phyloP scores from a whole-genome alignment of 2,888 invertebrate species.

The Lumbricus terrestris region DNA sequence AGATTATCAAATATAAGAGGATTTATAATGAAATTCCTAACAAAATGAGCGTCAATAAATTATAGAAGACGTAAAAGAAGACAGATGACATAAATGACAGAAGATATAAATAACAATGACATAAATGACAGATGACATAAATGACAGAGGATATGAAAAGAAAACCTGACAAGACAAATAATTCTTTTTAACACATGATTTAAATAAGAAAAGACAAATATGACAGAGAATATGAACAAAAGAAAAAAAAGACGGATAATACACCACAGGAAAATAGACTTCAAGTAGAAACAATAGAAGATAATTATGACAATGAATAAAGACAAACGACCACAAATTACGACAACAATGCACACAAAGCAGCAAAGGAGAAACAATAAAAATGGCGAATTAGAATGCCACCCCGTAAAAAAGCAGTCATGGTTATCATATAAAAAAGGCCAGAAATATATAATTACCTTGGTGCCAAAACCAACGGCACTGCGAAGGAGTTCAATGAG shows the following conservation, averaged over 20 bases:
- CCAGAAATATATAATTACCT: slow-evolving; percentile 60
- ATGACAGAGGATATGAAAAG: too few relatives aligned
- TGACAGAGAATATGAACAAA: too few relatives aligned
- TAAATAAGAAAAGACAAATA: not conserved
- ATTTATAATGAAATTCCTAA: not conserved
- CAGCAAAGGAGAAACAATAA: not conserved
- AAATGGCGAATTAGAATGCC: not conserved
- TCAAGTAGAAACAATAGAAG: not conserved
- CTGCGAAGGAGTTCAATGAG: slow-evolving; percentile 73
- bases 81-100: too few relatives aligned
- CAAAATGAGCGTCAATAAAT: not conserved
- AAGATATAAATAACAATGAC: not conserved
- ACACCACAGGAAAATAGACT: not conserved
- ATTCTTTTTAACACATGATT: too few relatives aligned
- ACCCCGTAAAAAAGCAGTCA: not conserved
- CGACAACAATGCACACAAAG: not conserved
- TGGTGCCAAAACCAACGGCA: slow-evolving; percentile 79
- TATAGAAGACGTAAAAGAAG: too few relatives aligned
- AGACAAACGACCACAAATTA: not conserved
- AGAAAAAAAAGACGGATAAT: too few relatives aligned
- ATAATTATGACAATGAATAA: not conserved
- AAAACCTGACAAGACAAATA: too few relatives aligned
- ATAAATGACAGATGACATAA: not conserved
- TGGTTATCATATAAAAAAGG: not conserved
- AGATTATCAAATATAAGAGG: not conserved